Conservation (phyloP, 2,888 invertebrate species). For the Eupithecia dodoneata region DNA sequence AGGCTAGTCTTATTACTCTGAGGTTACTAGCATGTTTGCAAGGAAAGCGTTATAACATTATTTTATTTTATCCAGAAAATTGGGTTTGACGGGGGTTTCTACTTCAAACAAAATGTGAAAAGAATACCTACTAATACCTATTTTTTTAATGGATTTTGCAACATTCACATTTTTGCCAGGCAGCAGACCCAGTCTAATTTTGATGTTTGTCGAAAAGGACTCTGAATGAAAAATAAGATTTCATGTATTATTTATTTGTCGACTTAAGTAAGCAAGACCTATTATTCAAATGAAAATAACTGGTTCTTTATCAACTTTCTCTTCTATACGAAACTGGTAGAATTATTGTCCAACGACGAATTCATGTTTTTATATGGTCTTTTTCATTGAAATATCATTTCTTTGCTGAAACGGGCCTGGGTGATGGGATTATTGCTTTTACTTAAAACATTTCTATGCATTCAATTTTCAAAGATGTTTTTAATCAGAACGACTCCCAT, state of each 20-base stretch:
- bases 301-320: not conserved
- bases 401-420: not conserved
- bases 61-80: not conserved
- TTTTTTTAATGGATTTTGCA: not conserved
- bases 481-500: not conserved
- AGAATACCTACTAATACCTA: not conserved
- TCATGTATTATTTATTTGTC: not conserved
- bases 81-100: not conserved
- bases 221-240: not conserved
- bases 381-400: not conserved
- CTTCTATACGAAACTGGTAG: not conserved
- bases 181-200: not conserved
- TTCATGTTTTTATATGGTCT: not conserved
- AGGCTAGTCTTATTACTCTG: too few species aligned
- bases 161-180: not conserved
- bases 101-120: slow-evolving; percentile 2
- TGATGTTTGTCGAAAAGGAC: not conserved
- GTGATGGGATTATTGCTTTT: not conserved
- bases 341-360: not conserved
- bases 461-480: not conserved
- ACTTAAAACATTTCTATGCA: not conserved
- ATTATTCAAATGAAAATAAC: not conserved
- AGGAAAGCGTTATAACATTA: not conserved
- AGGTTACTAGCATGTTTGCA: not conserved
- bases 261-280: not conserved